Conservation (phyloP, 35 echinoderm and acorn worm genomes). For the Apostichopus californicus region DNA sequence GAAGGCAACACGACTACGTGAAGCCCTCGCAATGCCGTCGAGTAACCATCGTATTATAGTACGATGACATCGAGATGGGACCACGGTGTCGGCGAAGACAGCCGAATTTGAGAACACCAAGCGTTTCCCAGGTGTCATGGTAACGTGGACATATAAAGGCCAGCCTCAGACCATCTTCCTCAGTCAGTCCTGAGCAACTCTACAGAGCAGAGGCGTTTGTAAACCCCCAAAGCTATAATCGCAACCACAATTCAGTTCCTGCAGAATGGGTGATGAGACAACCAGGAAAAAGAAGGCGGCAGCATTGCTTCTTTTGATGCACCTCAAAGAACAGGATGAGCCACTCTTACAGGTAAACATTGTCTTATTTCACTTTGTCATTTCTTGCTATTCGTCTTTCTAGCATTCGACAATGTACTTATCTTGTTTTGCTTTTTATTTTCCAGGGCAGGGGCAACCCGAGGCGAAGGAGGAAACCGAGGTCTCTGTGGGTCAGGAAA, state of each 20-base stretch:
- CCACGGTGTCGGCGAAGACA: too few species aligned
- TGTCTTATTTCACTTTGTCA: constrained; percentile 20
- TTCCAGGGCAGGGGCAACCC: neutral
- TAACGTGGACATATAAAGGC: too few species aligned
- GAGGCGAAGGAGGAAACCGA: neutral
- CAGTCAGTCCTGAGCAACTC: too few species aligned
- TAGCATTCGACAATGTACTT: too few species aligned
- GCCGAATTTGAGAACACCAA: too few species aligned
- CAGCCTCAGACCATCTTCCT: too few species aligned
- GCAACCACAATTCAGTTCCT: constrained; percentile 34
- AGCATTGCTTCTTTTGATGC: constrained; percentile 28
- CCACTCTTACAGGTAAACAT: neutral
- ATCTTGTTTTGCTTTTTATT: neutral
- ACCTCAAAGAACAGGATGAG: constrained; percentile 20
- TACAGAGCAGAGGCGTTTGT: too few species aligned
- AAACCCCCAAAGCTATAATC: neutral
- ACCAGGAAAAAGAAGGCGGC: constrained; percentile 23
- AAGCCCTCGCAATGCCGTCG: too few species aligned
- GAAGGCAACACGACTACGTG: too few species aligned
- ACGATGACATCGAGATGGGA: too few species aligned
- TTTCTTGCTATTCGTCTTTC: neutral
- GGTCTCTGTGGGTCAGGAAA: neutral
- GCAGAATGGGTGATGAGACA: constrained; percentile 40
- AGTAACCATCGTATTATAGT: too few species aligned
- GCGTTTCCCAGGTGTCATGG: too few species aligned